Evolutionary conservation across 1,140 invertebrate species (phyloP).

Genomic region (Drosophila kohkoa): DNA sequence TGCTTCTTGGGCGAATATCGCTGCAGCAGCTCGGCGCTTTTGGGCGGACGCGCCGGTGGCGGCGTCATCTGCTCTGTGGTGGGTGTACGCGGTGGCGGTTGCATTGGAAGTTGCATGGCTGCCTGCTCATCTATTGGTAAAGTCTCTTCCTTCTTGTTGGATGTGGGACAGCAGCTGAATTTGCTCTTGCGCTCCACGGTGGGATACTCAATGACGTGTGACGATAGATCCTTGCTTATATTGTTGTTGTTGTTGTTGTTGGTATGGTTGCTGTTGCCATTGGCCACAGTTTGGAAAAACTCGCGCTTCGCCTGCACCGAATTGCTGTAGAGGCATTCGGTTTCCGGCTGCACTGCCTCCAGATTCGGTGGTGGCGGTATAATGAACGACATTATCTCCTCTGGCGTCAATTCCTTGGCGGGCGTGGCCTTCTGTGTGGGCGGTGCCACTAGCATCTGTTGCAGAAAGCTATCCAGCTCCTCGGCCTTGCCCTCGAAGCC

Average conservation of each 20-base stretch:
- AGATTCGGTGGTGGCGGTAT: slow-evolving; percentile 91
- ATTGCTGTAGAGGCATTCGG: slow-evolving; percentile 78
- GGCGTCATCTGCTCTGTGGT: slow-evolving; percentile 82
- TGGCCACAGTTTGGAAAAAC: slow-evolving; percentile 71
- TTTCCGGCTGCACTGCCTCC: slow-evolving; percentile 63
- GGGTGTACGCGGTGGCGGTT: slow-evolving; percentile 86
- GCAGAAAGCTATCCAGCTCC: slow-evolving; percentile 92
- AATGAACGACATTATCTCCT: slow-evolving; percentile 92
- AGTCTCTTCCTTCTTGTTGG: slow-evolving; percentile 85
- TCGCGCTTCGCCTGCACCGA: slow-evolving; percentile 72
- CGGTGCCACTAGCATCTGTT: slow-evolving; percentile 92
- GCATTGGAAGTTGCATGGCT: slow-evolving; percentile 57
- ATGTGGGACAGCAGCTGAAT: slow-evolving; percentile 88
- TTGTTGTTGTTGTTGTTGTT: slow-evolving; percentile 8
- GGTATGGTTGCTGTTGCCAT: slow-evolving; percentile 38
- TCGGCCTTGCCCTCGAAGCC: slow-evolving; percentile 87
- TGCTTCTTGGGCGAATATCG: slow-evolving; percentile 85
- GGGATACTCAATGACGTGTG: slow-evolving; percentile 88
- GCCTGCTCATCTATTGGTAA: slow-evolving; percentile 16
- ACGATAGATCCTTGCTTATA: slow-evolving; percentile 15
- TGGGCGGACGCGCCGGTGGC: slow-evolving; percentile 88
- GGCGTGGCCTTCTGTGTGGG: slow-evolving; percentile 89
- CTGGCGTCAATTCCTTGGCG: slow-evolving; percentile 90
- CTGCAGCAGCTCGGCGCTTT: slow-evolving; percentile 85
- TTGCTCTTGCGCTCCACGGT: slow-evolving; percentile 89